Evolutionary conservation across 2,797 vertebrate genomes (phyloP).

Genomic region (Sebastiscus albofasciatus): DNA sequence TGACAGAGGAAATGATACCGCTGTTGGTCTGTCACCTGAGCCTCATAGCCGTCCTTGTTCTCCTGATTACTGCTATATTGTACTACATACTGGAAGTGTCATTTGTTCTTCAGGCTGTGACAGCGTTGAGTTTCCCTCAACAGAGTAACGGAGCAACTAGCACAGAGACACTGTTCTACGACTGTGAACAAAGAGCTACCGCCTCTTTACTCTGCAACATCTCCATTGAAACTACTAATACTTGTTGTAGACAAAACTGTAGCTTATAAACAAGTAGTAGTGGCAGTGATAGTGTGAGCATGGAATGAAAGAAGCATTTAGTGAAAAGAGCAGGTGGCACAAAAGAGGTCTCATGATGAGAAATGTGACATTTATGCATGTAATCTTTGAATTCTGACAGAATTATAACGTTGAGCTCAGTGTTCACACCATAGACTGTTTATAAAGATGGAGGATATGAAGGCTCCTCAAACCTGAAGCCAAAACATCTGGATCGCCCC

Average conservation of each 20-base stretch:
- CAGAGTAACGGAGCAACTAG: background rate
- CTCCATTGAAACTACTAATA: background rate
- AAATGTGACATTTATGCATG: no score
- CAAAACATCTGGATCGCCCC: no score
- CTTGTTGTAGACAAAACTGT: background rate
- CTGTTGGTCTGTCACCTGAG: conserved; percentile 42
- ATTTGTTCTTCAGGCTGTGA: conserved; percentile 17
- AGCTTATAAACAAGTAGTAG: background rate
- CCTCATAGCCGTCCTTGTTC: conserved; percentile 6
- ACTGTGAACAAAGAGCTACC: background rate
- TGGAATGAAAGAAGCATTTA: no score
- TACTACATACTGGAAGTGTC: conserved; percentile 21
- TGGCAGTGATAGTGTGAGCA: background rate
- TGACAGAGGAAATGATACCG: conserved; percentile 25
- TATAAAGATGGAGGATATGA: no score
- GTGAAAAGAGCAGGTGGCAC: background rate
- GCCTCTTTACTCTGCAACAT: background rate
- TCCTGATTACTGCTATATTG: conserved; percentile 30
- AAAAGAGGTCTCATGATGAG: background rate
- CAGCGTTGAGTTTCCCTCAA: conserved; percentile 26
- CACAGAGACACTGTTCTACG: conserved; percentile 13
- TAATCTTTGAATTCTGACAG: no score
- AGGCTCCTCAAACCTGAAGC: no score
- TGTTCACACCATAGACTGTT: no score
- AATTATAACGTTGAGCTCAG: no score